A percentile compares a stretch with the other conserved stretches of the same genome.
Conservation (phyloP, 2,888 invertebrate genomes). For the Hipparchia semele region DNA sequence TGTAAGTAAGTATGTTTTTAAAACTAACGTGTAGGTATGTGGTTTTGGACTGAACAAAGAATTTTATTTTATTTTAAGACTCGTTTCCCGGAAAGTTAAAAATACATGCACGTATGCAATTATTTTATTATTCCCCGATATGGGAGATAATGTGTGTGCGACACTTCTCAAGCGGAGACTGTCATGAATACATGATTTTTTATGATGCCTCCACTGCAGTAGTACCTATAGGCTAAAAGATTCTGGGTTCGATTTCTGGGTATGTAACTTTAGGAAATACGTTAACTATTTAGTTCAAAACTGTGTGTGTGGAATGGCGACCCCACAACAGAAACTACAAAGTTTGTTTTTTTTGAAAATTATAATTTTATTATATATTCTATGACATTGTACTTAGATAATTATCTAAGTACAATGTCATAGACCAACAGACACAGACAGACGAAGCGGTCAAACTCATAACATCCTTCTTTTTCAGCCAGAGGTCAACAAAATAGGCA, state of each 20-base stretch:
- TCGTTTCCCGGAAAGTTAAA: slow-evolving; percentile 11
- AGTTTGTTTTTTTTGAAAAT: too few species aligned
- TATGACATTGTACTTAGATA: too few species aligned
- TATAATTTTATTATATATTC: too few species aligned
- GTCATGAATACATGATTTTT: slow-evolving; percentile 56
- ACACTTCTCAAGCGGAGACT: slow-evolving; percentile 39
- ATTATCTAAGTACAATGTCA: too few species aligned
- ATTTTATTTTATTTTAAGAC: slow-evolving; percentile 3
- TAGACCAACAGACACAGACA: too few species aligned
- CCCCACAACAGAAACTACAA: too few species aligned
- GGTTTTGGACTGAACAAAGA: slow-evolving; percentile 10
- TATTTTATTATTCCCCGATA: slow-evolving; percentile 42
- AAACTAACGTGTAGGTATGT: slow-evolving; percentile 1
- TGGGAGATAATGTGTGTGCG: slow-evolving; percentile 41
- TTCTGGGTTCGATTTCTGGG: not conserved
- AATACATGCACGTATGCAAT: slow-evolving; percentile 30
- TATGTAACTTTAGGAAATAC: not conserved
- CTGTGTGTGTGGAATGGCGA: too few species aligned
- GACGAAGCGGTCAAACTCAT: too few species aligned
- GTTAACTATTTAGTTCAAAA: too few species aligned
- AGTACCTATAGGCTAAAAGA: not conserved
- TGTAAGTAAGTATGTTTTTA: not conserved
- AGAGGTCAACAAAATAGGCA: too few species aligned
- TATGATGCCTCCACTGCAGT: slow-evolving; percentile 34
- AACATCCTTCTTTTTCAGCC: too few species aligned